These are phyloP conservation scores for Adelges cooleyi DNA, from an alignment of 1,140 invertebrate genomes.

Conservation along the genomic window DNA sequence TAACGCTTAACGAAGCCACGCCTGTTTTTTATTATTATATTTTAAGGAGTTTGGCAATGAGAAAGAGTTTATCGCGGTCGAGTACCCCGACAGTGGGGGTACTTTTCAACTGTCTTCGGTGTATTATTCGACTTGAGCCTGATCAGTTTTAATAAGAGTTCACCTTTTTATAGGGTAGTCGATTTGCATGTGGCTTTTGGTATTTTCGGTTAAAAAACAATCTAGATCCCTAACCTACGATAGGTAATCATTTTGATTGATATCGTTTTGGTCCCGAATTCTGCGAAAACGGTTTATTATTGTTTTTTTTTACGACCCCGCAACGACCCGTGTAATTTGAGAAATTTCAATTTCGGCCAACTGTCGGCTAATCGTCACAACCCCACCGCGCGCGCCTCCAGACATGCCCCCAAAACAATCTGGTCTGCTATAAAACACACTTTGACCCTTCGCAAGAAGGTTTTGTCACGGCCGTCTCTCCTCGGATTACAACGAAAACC, in stretches of 20 bases:
- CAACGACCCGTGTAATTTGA: conserved; percentile 28
- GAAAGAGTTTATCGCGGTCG: too few relatives aligned
- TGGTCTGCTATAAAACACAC: conserved; percentile 21
- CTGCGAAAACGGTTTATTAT: neutral
- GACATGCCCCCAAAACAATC: conserved; percentile 10
- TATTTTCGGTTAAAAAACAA: neutral
- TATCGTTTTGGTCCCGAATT: neutral
- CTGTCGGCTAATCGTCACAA: conserved; percentile 26
- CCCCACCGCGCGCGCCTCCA: neutral
- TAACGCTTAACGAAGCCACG: too few relatives aligned
- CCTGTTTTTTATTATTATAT: too few relatives aligned
- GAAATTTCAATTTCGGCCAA: conserved; percentile 28
- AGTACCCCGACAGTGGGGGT: too few relatives aligned
- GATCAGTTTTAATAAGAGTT: neutral
- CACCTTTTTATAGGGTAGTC: neutral
- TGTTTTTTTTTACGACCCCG: conserved; percentile 13
- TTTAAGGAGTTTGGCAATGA: too few relatives aligned
- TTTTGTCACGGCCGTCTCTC: conserved; percentile 19
- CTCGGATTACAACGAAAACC: conserved; percentile 26
- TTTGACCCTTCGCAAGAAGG: conserved; percentile 20
- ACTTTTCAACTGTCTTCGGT: too few relatives aligned
- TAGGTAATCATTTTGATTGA: too few relatives aligned
- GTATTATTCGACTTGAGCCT: neutral
- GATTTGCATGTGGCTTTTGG: neutral
- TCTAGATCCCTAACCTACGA: neutral